Evolutionary conservation across 2,888 invertebrate genomes (phyloP), one percentile per base, ranked within the genome.

Genomic region (Amphipoea oculea): DNA sequence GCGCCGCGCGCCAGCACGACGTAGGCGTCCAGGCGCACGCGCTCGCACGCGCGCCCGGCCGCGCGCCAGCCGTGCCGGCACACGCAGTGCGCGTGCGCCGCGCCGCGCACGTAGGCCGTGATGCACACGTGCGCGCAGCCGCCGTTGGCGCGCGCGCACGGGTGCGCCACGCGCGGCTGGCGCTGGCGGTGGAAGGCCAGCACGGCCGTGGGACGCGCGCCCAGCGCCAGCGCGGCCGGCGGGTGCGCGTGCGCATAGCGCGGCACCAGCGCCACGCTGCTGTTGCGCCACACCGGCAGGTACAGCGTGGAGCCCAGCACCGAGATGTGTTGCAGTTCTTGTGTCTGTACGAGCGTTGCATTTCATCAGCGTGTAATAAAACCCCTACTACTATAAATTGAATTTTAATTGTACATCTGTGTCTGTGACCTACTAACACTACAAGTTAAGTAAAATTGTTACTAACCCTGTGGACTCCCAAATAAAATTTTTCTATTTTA

Each of bases 81-180:
- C 73, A 98, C 91, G 95, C 99, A 99, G 89, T 97, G 97, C 84
- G 97, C 97, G 86, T 97, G 98, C 88, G 92, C 78, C 74, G 80
- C 75, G 81, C 81, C 88, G 62, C 82, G 95, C 92, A 36, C 83
- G 97, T 97, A 98, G 79, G 97, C 94, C 68, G 98, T 97, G 82
- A 98, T 96, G 95, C 99, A 99, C 84, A 99, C 96, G 94, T 99
- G 98, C 88, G 97, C 97, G 96, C 99, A 99, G 85, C 97, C 97
- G 86, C 98, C 98, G 92, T 98, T 97, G 90, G 97, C 94, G 65
- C 94, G 95, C 85, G 97, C 97, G 95, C 98, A 98, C 57, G 98
- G 85, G 78, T 86, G 85, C 68, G 36, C 4, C 71, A 62, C n/a
- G 65, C 29, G 67, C 71, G 86, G 86, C 84, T 86, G 86, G 54